Evolutionary conservation across 2,888 invertebrate species (phyloP), one percentile per base, ranked within the genome.

Genomic region (Eristalis intricaria): DNA sequence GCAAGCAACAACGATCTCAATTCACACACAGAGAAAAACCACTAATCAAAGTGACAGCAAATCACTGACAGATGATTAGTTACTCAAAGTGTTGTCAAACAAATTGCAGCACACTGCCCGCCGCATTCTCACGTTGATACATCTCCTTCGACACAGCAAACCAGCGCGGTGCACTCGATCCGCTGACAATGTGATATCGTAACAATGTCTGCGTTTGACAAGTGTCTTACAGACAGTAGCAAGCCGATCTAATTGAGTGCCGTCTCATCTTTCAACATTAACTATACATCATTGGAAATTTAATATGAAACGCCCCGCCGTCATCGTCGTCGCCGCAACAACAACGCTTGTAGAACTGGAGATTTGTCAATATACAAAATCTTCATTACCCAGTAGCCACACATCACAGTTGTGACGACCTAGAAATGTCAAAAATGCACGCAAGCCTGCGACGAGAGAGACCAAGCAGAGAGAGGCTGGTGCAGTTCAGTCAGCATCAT

Each of bases 371-470:
- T 69, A 61, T 19, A 71, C 38, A 61, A 70, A 61, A 74, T 65
- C 60, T n/a, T 84, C 40, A 71, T 69, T 68, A 68, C 70, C 65
- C 58, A 11, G 19, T 68, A 23, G 50, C 50, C 50, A 50, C 63
- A 74, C 60, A 82, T 19, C 70, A 70, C 77, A 40, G 68, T 22
- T 50, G 29, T 32, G 77, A 60, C 61, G 78, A 63, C 86, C 83
- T 86, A 86, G 86, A 86, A 86, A 86, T 86, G 86, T 86, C 86
- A 82, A 86, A 86, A 86, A 83, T 75, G 68, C 70, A 61, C 75
- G 64, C 73, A 81, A 50, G 5, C 29, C 29, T 32, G 32, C 38
- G 58, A 19, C 66, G 38, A 58, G 19, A 56, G 8, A 38, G 38
- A 35, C 11, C 10, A 1, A 35, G 35, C 26, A 38, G 38, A 2